phyloP scores from a whole-genome alignment of 2,888 invertebrate species.

The Anarsia innoxiella region DNA sequence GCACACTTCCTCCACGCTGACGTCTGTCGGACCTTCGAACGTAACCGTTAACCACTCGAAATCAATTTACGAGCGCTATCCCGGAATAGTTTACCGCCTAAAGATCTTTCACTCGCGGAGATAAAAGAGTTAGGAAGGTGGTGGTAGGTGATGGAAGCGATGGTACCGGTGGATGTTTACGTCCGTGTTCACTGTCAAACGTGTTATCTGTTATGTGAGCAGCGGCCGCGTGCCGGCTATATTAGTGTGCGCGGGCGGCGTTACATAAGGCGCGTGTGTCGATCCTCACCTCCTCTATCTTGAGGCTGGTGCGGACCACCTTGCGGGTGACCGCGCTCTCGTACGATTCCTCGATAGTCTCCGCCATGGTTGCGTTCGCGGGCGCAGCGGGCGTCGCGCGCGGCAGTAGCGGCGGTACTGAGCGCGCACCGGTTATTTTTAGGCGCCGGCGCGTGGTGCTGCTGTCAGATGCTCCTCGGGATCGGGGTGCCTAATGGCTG shows the following conservation, averaged over 20 bases:
- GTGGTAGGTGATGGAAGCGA: conserved; percentile 18
- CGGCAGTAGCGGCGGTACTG: conserved; percentile 68
- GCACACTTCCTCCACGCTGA: conserved; percentile 59
- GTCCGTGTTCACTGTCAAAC: conserved; percentile 56
- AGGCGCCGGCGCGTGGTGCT: conserved; percentile 41
- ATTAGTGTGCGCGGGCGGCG: conserved; percentile 58
- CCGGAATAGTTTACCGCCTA: conserved; percentile 49
- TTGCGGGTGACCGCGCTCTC: conserved; percentile 82
- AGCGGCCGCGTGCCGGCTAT: conserved; percentile 47
- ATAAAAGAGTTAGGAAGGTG: conserved; percentile 18
- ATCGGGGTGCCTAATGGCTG: conserved; percentile 21
- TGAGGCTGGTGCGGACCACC: conserved; percentile 80
- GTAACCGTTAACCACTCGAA: conserved; percentile 18
- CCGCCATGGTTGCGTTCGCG: conserved; percentile 75
- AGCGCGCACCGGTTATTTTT: conserved; percentile 63
- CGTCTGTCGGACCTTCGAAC: conserved; percentile 50
- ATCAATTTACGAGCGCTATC: conserved; percentile 28
- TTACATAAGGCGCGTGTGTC: conserved; percentile 61
- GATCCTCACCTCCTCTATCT: conserved; percentile 83
- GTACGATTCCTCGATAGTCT: conserved; percentile 81
- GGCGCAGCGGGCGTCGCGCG: conserved; percentile 68
- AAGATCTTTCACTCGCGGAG: conserved; percentile 29
- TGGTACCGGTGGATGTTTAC: conserved; percentile 21
- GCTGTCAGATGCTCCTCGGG: conserved; percentile 23
- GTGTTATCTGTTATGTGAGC: conserved; percentile 69